phyloP scores from a whole-genome alignment of 2,113 vertebrate genomes.

The Ceyx melanurus region DNA sequence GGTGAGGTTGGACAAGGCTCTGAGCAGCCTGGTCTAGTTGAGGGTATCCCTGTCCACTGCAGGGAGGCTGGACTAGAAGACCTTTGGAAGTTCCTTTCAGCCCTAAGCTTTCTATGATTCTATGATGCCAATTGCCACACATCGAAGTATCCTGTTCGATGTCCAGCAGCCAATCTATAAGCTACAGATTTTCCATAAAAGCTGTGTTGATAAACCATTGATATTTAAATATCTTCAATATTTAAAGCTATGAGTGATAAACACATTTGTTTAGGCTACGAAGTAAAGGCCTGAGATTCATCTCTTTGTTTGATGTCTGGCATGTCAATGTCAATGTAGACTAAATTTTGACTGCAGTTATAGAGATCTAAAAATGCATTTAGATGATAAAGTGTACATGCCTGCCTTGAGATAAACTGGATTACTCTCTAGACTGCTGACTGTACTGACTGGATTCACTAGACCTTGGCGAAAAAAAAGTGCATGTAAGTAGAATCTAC shows the following conservation, averaged over 20 bases:
- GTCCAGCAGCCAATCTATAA: not conserved
- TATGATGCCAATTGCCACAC: accelerated
- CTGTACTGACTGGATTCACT: not conserved
- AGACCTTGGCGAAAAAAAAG: not conserved
- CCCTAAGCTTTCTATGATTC: too few species aligned
- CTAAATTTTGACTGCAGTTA: not conserved
- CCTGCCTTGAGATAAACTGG: accelerated
- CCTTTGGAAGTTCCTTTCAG: too few species aligned
- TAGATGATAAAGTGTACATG: not conserved
- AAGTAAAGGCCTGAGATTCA: not conserved
- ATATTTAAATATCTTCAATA: not conserved
- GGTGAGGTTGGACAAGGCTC: too few species aligned
- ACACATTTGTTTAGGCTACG: not conserved
- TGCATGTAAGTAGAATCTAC: accelerated
- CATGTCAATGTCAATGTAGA: accelerated
- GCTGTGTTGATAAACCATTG: not conserved
- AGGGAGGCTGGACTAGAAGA: too few species aligned
- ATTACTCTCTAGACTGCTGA: not conserved
- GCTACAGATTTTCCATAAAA: not conserved
- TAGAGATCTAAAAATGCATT: not conserved
- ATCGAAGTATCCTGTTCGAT: not conserved
- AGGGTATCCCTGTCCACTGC: too few species aligned
- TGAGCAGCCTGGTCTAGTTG: too few species aligned
- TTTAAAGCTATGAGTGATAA: not conserved
- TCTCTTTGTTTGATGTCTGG: not conserved